A percentile compares a stretch with the other conserved stretches of the same genome.
phyloP scores from a whole-genome alignment of 2,888 invertebrate species.

The Tenthredo livida region DNA sequence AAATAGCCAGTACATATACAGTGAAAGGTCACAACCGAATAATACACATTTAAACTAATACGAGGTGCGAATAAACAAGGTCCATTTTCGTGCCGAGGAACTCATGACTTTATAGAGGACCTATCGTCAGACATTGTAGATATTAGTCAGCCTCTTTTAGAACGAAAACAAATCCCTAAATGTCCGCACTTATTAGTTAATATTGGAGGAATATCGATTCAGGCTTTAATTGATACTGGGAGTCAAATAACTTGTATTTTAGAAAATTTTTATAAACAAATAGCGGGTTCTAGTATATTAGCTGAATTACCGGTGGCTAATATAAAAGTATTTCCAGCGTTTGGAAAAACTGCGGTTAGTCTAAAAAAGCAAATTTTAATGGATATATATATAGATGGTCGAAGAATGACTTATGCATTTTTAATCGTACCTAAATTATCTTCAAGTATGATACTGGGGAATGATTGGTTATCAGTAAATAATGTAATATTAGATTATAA shows the following conservation, averaged over 20 bases:
- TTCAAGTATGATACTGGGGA: too few relatives aligned
- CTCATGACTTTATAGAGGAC: slow-evolving; percentile 54
- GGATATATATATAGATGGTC: too few relatives aligned
- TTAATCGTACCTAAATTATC: too few relatives aligned
- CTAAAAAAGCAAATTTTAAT: slow-evolving; percentile 55
- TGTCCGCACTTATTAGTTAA: slow-evolving; percentile 53
- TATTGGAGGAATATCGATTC: slow-evolving; percentile 36
- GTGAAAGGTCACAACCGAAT: not conserved
- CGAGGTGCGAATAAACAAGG: slow-evolving; percentile 40
- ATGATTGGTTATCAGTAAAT: too few relatives aligned
- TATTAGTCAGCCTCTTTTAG: not conserved
- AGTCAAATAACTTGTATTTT: slow-evolving; percentile 60
- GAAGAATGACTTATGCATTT: too few relatives aligned
- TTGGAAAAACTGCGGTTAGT: slow-evolving; percentile 54
- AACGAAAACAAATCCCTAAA: slow-evolving; percentile 9
- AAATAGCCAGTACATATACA: too few relatives aligned
- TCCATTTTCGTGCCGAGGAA: slow-evolving; percentile 44
- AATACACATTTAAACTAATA: slow-evolving; percentile 56
- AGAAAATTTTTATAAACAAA: slow-evolving; percentile 55
- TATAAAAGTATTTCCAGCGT: slow-evolving; percentile 54
- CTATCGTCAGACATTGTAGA: slow-evolving; percentile 45
- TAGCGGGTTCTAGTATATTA: slow-evolving; percentile 46
- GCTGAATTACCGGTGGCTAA: slow-evolving; percentile 56
- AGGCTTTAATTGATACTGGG: slow-evolving; percentile 58
- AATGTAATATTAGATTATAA: slow-evolving; percentile 33